Base-by-base conservation (phyloP, 2,888 invertebrate species). In the Polyommatus icarus region DNA sequence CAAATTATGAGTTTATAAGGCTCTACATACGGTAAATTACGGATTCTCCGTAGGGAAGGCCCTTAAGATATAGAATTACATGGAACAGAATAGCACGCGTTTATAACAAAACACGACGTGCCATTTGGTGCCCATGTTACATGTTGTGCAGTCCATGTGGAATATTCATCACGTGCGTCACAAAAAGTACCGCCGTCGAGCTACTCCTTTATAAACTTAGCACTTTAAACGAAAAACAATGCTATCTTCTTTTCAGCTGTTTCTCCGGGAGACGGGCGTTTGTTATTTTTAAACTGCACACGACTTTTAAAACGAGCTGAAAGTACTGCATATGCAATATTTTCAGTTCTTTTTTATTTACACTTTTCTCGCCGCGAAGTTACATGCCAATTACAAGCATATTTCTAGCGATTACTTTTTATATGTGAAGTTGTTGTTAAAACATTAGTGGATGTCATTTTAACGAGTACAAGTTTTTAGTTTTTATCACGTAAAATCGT, bases 221-320 rank as follows among this genome's bases (percentile, higher is more conserved):
- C 7, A 15, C 73, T 46, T 72, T 73, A 46, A 46, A 50, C 46
- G 46, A 15, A 73, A 73, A 73, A 24, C 40, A 50, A 73, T 24
- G 46, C 50, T 73, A 29, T 46, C 15, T 73, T 20, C 40, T 73
- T 73, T 50, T 73, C 46, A 73, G 24, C 50, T 73, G 73, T 73
- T 50, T 10, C 46, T 73, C 15, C 24, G 24, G 24, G 36, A 24
- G 50, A 46, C 72, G 20, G 73, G 46, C 5, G n/a, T 40, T 50
- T 73, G 73, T 50, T 73, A 24, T 73, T 73, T 73, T 73, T 10
- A 72, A 36, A 50, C 46, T 24, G 73, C 15, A 72, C n/a, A 40
- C 36, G n/a, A 73, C 50, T 40, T 24, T 72, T 73, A n/a, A 46
- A 40, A 46, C 73, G 15, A 73, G 24, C 46, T 20, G 40, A 5